These are phyloP conservation scores for Drosophila multiciliata DNA, from an alignment of 2,888 invertebrate species.

Conservation along the genomic window DNA sequence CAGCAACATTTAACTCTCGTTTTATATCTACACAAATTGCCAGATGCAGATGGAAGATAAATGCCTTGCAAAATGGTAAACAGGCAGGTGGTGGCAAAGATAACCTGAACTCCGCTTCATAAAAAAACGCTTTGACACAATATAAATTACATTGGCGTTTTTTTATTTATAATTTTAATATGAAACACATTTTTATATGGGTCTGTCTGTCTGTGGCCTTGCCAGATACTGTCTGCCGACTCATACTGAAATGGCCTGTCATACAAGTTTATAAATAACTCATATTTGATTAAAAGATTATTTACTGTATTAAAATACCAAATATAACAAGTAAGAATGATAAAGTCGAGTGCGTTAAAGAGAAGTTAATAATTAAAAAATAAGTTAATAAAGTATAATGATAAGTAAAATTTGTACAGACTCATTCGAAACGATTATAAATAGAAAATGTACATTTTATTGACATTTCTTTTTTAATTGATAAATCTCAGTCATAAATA, in stretches of 20 bases:
- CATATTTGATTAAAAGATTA: slow-evolving; percentile 48
- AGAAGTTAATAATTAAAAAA: too few relatives aligned
- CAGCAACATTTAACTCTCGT: slow-evolving; percentile 15
- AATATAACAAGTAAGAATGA: neutral
- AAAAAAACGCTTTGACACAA: slow-evolving; percentile 40
- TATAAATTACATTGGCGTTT: slow-evolving; percentile 53
- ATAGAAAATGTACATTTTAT: neutral
- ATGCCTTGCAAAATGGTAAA: slow-evolving; percentile 45
- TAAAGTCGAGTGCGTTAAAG: neutral
- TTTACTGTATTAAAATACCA: slow-evolving; percentile 5
- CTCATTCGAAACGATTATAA: neutral
- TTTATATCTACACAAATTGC: slow-evolving; percentile 60
- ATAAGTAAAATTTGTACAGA: neutral
- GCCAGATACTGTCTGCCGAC: slow-evolving; percentile 1
- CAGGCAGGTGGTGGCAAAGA: slow-evolving; percentile 35
- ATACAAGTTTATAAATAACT: slow-evolving; percentile 67
- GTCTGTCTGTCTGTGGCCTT: slow-evolving; percentile 20
- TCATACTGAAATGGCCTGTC: slow-evolving; percentile 32
- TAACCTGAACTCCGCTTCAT: slow-evolving; percentile 37
- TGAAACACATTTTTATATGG: slow-evolving; percentile 37
- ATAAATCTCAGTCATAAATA: neutral
- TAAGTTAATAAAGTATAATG: too few relatives aligned
- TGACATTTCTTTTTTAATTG: neutral
- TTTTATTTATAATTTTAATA: slow-evolving; percentile 63
- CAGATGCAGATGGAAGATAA: slow-evolving; percentile 44